These are phyloP conservation scores for Molossus molossus DNA, from an alignment of 2,797 vertebrate species.

Conservation along the genomic window DNA sequence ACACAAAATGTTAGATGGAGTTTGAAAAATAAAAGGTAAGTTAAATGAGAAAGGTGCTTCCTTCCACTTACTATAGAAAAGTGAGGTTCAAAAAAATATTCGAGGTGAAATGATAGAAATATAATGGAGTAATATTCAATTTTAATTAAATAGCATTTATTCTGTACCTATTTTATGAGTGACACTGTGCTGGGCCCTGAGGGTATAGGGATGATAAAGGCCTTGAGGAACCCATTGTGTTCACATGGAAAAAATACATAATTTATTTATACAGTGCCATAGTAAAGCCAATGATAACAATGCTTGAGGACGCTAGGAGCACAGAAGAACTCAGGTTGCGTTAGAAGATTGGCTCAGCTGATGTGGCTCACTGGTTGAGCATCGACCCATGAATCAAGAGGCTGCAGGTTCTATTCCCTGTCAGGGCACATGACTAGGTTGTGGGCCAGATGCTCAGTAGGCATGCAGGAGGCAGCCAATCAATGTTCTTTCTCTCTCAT, in stretches of 20 bases:
- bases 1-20: neutral
- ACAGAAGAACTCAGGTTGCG: neutral
- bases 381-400: no score
- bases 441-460: no score
- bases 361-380: no score
- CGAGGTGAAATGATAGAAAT: slow-evolving; percentile 2
- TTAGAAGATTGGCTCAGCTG: neutral
- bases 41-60: slow-evolving; percentile 2
- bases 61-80: neutral
- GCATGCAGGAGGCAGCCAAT: no score
- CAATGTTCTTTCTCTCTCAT: no score
- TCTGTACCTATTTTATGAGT: neutral
- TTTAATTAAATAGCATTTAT: neutral
- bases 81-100: neutral
- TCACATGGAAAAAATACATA: neutral
- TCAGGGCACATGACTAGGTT: no score
- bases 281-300: neutral
- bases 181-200: neutral
- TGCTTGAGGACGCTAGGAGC: neutral
- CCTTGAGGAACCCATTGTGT: neutral
- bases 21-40: neutral
- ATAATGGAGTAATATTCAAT: neutral
- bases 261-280: neutral
- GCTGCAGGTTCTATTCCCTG: no score
- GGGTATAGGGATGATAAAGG: neutral